phyloP scores from a whole-genome alignment of 2,888 invertebrate genomes.

The Cantharis flavilabris region DNA sequence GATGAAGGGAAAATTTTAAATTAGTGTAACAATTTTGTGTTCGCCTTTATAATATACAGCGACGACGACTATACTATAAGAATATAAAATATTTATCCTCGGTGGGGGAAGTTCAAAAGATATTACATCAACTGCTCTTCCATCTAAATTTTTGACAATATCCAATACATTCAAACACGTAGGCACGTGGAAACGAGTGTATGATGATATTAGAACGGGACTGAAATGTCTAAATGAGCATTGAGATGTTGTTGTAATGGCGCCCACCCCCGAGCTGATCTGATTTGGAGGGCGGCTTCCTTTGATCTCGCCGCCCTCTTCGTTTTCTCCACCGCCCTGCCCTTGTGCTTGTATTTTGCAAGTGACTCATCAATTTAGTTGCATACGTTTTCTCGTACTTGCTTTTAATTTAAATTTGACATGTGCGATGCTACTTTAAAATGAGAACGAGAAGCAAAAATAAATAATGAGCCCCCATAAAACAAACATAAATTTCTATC shows the following conservation, averaged over 20 bases:
- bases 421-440: background rate
- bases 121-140: background rate
- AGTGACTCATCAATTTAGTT: constrained; percentile 56
- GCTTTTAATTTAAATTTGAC: constrained; percentile 26
- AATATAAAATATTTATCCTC: background rate
- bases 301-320: constrained; percentile 62
- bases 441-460: background rate
- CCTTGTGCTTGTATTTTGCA: constrained; percentile 50
- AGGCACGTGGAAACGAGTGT: constrained; percentile 10
- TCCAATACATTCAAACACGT: constrained; percentile 1
- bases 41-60: background rate
- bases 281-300: constrained; percentile 55
- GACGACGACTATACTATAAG: background rate
- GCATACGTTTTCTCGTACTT: constrained; percentile 28
- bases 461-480: background rate
- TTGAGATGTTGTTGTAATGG: constrained; percentile 35
- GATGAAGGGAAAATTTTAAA: background rate
- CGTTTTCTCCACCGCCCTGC: constrained; percentile 50
- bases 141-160: constrained; percentile 3
- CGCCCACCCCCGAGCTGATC: constrained; percentile 37
- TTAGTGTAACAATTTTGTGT: background rate
- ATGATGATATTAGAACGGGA: constrained; percentile 27
- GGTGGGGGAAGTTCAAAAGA: background rate
- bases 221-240: constrained; percentile 33
- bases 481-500: background rate